Conservation (phyloP, 1,140 invertebrate genomes). For the Philotrypesis tridentata region DNA sequence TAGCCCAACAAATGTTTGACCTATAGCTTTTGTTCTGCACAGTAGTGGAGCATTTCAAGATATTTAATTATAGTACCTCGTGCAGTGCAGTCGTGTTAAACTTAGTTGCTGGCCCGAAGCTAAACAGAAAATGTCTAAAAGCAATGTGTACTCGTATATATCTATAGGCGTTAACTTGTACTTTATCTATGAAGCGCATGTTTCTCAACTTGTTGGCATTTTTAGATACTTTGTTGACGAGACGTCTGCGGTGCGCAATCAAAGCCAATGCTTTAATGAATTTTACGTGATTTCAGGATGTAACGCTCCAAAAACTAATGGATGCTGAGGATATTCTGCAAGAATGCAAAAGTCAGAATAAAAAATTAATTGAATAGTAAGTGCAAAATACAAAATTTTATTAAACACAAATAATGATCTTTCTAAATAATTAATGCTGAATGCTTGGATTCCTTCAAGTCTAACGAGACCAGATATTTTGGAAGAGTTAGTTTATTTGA, state of each 20-base stretch:
- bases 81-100: background rate
- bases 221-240: background rate
- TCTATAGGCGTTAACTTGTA: background rate
- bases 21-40: background rate
- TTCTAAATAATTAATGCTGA: conserved; percentile 19
- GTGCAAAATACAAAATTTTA: conserved; percentile 65
- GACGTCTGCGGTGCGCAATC: background rate
- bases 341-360: conserved; percentile 95
- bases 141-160: no score
- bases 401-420: background rate
- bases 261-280: background rate
- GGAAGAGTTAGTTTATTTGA: conserved; percentile 88
- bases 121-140: background rate
- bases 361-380: conserved; percentile 94
- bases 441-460: conserved; percentile 75
- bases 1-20: background rate
- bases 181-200: background rate
- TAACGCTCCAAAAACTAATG: conserved; percentile 91
- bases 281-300: conserved; percentile 79
- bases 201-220: conserved; percentile 26
- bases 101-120: background rate
- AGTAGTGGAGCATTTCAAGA: background rate
- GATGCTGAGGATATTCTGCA: conserved; percentile 96
- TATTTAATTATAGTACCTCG: background rate
- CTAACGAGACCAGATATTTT: conserved; percentile 88